phyloP scores from a whole-genome alignment of 2,797 vertebrate species.

The Gouania willdenowi region DNA sequence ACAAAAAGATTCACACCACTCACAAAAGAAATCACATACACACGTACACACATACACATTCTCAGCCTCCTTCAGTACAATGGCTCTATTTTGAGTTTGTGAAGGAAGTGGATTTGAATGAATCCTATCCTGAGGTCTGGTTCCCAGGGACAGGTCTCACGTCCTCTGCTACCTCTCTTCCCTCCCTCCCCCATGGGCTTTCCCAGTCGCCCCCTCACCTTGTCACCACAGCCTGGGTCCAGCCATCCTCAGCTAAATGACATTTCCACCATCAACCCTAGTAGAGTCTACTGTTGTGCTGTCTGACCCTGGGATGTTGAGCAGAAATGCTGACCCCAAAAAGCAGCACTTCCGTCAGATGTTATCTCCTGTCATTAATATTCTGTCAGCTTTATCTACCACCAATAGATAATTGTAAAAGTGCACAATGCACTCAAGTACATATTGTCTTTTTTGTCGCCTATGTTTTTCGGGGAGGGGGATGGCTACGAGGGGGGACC shows the following conservation, averaged over 20 bases:
- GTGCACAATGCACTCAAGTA: neutral
- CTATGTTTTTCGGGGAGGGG: neutral
- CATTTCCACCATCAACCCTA: constrained; percentile 62
- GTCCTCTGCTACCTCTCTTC: constrained; percentile 86
- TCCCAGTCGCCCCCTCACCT: constrained; percentile 47
- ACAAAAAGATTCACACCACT: constrained; percentile 49
- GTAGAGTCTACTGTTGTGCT: constrained; percentile 19
- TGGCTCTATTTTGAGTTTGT: constrained; percentile 98
- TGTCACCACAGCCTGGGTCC: constrained; percentile 44
- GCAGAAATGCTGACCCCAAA: constrained; percentile 21
- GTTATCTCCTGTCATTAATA: constrained; percentile 44
- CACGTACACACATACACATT: constrained; percentile 30
- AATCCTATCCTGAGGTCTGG: constrained; percentile 98
- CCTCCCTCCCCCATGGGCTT: constrained; percentile 52
- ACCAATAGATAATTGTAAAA: constrained; percentile 13
- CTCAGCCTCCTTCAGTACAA: constrained; percentile 89
- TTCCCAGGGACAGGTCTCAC: constrained; percentile 98
- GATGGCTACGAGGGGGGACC: no score
- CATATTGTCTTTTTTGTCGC: constrained; percentile 28
- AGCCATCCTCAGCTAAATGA: constrained; percentile 47
- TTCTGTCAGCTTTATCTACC: constrained; percentile 43
- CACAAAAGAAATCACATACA: constrained; percentile 10
- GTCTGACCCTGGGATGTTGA: constrained; percentile 35
- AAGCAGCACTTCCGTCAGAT: constrained; percentile 31
- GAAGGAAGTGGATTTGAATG: constrained; percentile 99